Evolutionary conservation across 2,888 invertebrate species (phyloP).

Genomic region (Agrotis ipsilon): DNA sequence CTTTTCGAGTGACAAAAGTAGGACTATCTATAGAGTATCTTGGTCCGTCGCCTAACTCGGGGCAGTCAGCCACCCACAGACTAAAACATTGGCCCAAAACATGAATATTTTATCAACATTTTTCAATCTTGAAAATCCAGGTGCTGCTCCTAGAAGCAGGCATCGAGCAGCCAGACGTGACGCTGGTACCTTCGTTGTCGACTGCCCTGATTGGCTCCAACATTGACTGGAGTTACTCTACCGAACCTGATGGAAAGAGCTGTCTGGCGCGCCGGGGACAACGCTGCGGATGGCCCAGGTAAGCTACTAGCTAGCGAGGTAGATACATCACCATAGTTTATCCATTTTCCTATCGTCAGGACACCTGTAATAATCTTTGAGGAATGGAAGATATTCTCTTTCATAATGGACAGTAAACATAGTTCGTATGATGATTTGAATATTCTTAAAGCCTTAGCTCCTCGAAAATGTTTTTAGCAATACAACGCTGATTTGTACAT

Average conservation of each 20-base stretch:
- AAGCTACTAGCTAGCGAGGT: slow-evolving; percentile 3
- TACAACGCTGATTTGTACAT: not conserved
- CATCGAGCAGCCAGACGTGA: slow-evolving; percentile 92
- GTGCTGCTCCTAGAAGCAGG: slow-evolving; percentile 92
- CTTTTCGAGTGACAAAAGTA: too few species aligned
- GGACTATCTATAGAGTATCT: too few species aligned
- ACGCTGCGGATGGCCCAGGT: slow-evolving; percentile 91
- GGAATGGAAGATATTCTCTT: too few species aligned
- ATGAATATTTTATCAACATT: not conserved
- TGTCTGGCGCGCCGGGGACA: slow-evolving; percentile 89
- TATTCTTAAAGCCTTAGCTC: not conserved
- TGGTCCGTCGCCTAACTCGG: too few species aligned
- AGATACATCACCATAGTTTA: too few species aligned
- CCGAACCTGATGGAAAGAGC: slow-evolving; percentile 91
- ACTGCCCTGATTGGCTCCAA: slow-evolving; percentile 90
- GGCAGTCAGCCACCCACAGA: too few species aligned
- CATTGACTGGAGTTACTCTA: slow-evolving; percentile 93
- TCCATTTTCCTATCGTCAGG: too few species aligned
- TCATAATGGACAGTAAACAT: not conserved
- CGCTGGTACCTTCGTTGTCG: slow-evolving; percentile 91
- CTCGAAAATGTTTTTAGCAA: slow-evolving; percentile 7
- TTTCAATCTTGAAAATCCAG: slow-evolving; percentile 72
- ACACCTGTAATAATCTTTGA: too few species aligned
- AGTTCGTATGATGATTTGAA: not conserved
- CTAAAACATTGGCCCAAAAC: not conserved